These are phyloP conservation scores for Diorhabda carinulata DNA, from an alignment of 1,140 invertebrate species.

Conservation along the genomic window DNA sequence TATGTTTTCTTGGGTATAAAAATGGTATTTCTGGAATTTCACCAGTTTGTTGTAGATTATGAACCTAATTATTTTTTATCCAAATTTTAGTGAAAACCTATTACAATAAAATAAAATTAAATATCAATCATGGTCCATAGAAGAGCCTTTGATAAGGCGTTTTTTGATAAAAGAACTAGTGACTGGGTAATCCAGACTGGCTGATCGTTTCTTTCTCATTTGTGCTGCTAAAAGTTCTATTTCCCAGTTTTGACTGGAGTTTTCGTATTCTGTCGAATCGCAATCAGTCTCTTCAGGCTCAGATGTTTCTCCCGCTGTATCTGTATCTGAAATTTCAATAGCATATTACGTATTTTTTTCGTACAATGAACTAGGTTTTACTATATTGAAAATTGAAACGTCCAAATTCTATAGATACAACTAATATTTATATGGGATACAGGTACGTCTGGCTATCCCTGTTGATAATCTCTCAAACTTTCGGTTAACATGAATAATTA, in stretches of 20 bases:
- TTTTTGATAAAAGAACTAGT: constrained; percentile 24
- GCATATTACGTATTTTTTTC: no score
- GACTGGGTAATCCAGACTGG: constrained; percentile 41
- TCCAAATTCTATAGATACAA: no score
- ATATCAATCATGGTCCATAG: constrained; percentile 33
- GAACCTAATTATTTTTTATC: no score
- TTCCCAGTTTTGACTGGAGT: constrained; percentile 43
- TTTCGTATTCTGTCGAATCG: constrained; percentile 39
- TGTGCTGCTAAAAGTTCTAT: constrained; percentile 42
- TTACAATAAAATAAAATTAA: constrained; percentile 21
- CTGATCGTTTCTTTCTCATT: constrained; percentile 41
- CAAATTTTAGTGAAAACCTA: constrained; percentile 5
- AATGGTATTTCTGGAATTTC: no score
- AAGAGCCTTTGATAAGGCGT: constrained; percentile 26
- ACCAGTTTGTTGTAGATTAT: no score
- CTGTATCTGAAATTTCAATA: constrained; percentile 24
- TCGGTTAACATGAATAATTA: no score
- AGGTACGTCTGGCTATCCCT: no score
- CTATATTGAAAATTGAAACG: no score
- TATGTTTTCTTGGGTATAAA: no score
- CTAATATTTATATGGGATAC: no score
- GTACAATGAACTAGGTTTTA: no score
- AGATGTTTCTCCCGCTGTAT: constrained; percentile 31
- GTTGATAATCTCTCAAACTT: no score
- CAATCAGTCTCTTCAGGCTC: constrained; percentile 28